phyloP scores from a whole-genome alignment of 2,797 vertebrate genomes.

The Eulemur rubriventer region DNA sequence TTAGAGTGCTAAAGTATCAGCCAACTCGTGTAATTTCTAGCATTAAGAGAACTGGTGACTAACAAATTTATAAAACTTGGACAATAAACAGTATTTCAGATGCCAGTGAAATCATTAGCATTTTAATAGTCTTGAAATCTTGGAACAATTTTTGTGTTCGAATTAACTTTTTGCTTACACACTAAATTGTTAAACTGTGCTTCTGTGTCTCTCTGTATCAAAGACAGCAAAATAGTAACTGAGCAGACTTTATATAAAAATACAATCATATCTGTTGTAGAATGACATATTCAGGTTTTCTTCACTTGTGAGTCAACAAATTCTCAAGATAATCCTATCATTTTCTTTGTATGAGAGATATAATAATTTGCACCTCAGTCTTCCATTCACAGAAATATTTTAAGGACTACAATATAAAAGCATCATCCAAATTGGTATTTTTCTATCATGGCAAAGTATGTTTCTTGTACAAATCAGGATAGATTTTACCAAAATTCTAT shows the following conservation, averaged over 20 bases:
- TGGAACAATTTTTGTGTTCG: background rate
- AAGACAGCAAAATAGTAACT: background rate
- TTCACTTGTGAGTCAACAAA: background rate
- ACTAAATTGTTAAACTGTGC: background rate
- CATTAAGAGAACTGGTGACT: background rate
- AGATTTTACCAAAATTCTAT: background rate
- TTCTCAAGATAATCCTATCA: background rate
- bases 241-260: background rate
- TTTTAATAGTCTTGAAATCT: background rate
- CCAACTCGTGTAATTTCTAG: background rate
- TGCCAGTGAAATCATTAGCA: background rate
- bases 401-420: background rate
- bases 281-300: background rate
- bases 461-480: background rate
- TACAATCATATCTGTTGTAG: background rate
- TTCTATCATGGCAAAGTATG: background rate
- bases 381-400: background rate
- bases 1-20: background rate
- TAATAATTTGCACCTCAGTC: background rate
- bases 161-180: constrained; percentile 14
- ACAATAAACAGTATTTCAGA: background rate
- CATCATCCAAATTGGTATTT: background rate
- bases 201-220: background rate
- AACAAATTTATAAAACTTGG: background rate
- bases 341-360: background rate